Evolutionary conservation across 1,140 invertebrate species (phyloP), one percentile per base, ranked within the genome.

Genomic region (Nasonia longicornis): DNA sequence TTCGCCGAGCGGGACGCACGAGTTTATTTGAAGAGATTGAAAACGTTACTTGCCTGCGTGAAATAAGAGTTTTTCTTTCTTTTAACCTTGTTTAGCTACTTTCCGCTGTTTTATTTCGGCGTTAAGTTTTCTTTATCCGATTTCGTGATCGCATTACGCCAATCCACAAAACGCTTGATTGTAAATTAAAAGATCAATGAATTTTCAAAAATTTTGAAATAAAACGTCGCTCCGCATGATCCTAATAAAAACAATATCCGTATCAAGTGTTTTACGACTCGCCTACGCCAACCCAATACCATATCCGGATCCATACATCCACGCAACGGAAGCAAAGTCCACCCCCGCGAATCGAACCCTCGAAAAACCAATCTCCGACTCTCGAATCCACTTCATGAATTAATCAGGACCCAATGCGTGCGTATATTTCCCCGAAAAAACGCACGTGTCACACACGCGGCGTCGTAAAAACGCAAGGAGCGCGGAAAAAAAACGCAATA

Each of bases 361-460:
- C 45, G 45, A 48, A 58, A 26, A 58, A 58, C n/a, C 52, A 58
- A 58, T 58, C 52, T 58, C 52, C 52, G 20, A n/a, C 52, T 58
- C 20, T 42, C 16, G 16, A 58, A 58, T 58, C 52, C 4, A 16
- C 3, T 58, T 58, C 52, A 58, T 58, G 52, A 58, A 58, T 58
- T 58, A 58, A 58, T 58, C 52, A 58, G 20, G 20, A n/a, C 20
- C 16, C 52, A 7, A 58, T 6, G 20, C 16, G 14, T 6, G 20
- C 16, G 14, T 35, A 35, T 35, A 2, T 6, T 7, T 6, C 52
- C 16, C 52, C 20, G 7, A 69, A 31, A 29, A 69, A 69, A 69
- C 31, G 66, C 31, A 69, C 66, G 66, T 69, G 66, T 66, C 29
- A 70, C 73, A 72, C 20, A 74, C 20, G 78, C 35, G 70, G 70